Base-by-base conservation (phyloP, 1,140 invertebrate species). In the Venturia canescens region DNA sequence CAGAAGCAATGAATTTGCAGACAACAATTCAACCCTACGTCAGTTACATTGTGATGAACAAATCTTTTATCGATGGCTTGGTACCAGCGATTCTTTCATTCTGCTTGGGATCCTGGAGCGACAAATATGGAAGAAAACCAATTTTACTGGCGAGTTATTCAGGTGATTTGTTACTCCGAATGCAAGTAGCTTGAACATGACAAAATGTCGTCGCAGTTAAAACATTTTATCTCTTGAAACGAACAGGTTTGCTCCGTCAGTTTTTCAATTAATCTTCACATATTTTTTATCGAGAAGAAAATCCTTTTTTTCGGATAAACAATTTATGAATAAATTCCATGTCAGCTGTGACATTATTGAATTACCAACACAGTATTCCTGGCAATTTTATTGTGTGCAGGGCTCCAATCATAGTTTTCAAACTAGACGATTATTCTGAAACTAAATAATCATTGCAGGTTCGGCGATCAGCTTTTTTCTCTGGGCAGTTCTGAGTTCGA, bases 51-150 rank as follows among this genome's bases (percentile, higher is more conserved):
- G 87, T 92, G 16, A 93, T 94, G 83, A 88, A 92, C 0, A 93
- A 93, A 81, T 93, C 92, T 23, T 88, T 95, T 0, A 84, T 96
- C 34, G 93, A 95, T 83, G 93, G 93, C 57, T 89, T 95, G 81
- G 90, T 94, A 44, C 94, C 95, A 1, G 93, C 95, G 0, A 80
- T 95, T 18, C 88, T 95, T 6, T 93, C 94, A 27, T 88, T 96
- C 1, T 95, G 95, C 83, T 87, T 96, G 34, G 95, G 95, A 34
- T 94, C 95, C 4, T 96, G 95, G 95, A 96, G 95, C 80, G 95
- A 96, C 87, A 93, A 91, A 69, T 93, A 95, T 89, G 95, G 95
- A 63, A 93, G 95, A 21, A 96, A 95, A 86, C 94, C 95, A 15
- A 85, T 96, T 72, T 86, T 96, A n/a, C 86, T 95, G 7, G 83